phyloP scores from a whole-genome alignment of 1,140 invertebrate species.

The Leptoteleia sp. region DNA sequence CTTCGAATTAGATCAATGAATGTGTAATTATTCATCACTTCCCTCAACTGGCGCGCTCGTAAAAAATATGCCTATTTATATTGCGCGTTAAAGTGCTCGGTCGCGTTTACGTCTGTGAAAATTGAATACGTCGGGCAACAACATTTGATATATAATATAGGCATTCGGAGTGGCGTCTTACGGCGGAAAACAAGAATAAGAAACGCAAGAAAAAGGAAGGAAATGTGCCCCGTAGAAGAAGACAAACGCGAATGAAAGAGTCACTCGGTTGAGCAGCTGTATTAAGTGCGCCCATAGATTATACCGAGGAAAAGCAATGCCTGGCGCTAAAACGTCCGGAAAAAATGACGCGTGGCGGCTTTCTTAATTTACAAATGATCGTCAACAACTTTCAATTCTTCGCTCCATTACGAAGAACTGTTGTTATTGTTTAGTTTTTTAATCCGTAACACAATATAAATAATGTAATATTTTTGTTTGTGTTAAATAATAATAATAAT shows the following conservation, averaged over 20 bases:
- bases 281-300: conserved; percentile 81
- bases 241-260: conserved; percentile 50
- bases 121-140: conserved; percentile 58
- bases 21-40: conserved; percentile 48
- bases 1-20: conserved; percentile 56
- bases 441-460: no score
- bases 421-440: no score
- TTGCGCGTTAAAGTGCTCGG: conserved; percentile 49
- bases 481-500: no score
- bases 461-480: no score
- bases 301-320: conserved; percentile 71
- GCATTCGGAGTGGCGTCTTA: conserved; percentile 73
- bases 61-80: conserved; percentile 63
- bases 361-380: conserved; percentile 33
- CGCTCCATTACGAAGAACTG: no score
- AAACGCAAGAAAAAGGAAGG: conserved; percentile 32
- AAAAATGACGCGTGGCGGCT: conserved; percentile 70
- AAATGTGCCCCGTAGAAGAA: conserved; percentile 19
- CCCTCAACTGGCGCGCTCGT: not conserved
- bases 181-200: conserved; percentile 30
- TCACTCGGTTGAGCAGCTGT: conserved; percentile 76
- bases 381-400: no score
- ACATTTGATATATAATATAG: conserved; percentile 77
- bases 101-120: conserved; percentile 54
- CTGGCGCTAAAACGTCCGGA: conserved; percentile 74